Base-by-base conservation (phyloP, 2,888 invertebrate genomes). In the Rosalia funebris region DNA sequence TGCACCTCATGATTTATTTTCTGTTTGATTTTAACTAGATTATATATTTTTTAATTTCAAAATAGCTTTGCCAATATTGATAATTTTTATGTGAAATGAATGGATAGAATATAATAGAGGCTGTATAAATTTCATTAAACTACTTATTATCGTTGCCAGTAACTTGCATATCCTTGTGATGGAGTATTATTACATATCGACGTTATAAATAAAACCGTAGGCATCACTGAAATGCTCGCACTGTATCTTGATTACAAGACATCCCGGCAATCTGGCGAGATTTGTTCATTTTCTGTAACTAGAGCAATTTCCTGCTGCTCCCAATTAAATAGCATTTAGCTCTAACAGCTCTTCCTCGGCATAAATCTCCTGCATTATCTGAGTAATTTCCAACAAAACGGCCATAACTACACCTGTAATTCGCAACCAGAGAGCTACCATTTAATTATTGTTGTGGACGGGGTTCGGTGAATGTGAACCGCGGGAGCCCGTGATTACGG, bases 361-460 rank as follows among this genome's bases (percentile, higher is more conserved):
- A 31, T 50, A 50, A 39, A 50, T 50, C 50, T 39, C 50, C 15
- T 11, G 39, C 31, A 17, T 19, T 39, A 39, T 10, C 39, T 15
- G 39, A 50, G 50, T 15, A 39, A 50, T 37, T 39, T 50, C 50
- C 50, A 57, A 56, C 42, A 56, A 60, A 62, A 62, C 62, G 53
- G 36, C 61, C 36, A 34, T 50, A 62, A 62, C 61, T 59, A 57
- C 61, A 61, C 64, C 64, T 56, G 61, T 65, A 62, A 62, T 65
- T 62, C 59, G 46, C 53, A 42, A 54, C 58, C 44, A 45, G 42
- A 46, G 19, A 54, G 66, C 66, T 66, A 62, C 63, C 62, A 66
- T 63, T 66, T 66, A 66, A 66, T 66, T 66, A 66, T 63, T 62
- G 59, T 65, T 62, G 57, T 60, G 57, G 45, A 58, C 46, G 55